phyloP scores from a whole-genome alignment of 2,888 invertebrate species.

The Clitarchus hookeri region DNA sequence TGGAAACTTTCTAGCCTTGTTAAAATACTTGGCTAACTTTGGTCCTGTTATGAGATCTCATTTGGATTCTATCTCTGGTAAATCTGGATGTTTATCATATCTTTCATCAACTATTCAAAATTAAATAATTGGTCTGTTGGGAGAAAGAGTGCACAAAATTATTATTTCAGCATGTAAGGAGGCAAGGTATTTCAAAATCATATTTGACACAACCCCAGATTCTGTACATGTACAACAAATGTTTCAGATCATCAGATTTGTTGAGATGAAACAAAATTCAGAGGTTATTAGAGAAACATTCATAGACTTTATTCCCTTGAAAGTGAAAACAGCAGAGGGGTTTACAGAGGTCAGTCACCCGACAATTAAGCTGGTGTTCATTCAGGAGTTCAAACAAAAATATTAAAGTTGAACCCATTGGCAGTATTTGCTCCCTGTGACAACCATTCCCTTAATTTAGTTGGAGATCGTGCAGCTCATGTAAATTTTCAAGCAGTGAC shows the following conservation, averaged over 20 bases:
- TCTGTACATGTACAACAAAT: constrained; percentile 1
- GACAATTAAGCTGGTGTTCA: not conserved
- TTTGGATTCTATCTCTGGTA: not conserved
- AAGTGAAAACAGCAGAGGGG: not conserved
- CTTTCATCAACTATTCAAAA: not conserved
- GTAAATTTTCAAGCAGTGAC: not conserved
- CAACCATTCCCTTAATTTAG: constrained; percentile 10
- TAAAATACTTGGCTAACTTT: too few relatives aligned
- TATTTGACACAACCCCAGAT: not conserved
- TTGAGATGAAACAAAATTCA: not conserved
- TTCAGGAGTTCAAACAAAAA: not conserved
- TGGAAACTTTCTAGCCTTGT: too few relatives aligned
- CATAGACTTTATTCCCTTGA: not conserved
- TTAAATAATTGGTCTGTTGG: not conserved
- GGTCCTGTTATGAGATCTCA: too few relatives aligned
- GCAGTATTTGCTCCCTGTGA: not conserved
- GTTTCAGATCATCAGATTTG: not conserved
- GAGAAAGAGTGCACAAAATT: not conserved
- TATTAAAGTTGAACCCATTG: not conserved
- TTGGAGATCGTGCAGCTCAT: not conserved
- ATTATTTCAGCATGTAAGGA: not conserved
- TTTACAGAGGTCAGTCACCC: not conserved
- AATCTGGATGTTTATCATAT: not conserved
- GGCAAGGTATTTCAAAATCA: not conserved
- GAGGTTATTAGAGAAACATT: not conserved